Conservation (phyloP, 2,113 vertebrate species). For the Orycteropus afer region DNA sequence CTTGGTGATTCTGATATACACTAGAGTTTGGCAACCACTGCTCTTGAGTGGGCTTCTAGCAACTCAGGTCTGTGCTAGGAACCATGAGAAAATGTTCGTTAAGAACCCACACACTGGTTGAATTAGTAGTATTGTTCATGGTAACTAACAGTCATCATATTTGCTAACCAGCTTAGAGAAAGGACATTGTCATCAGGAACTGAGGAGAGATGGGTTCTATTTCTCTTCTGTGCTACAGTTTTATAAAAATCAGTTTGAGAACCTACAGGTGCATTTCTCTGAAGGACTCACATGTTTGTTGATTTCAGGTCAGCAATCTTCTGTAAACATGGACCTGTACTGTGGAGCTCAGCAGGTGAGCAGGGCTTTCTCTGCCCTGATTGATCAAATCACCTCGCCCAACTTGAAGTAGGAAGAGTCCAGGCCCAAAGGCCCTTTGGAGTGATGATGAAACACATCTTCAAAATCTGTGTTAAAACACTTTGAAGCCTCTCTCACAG, state of each 20-base stretch:
- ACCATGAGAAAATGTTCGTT: neutral
- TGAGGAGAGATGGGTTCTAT: neutral
- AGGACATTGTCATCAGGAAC: neutral
- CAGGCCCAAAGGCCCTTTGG: neutral
- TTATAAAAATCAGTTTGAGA: neutral
- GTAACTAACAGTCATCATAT: neutral
- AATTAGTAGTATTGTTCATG: neutral
- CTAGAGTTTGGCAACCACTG: neutral
- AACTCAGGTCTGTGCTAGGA: neutral
- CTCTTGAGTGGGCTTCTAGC: neutral
- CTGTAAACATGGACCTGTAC: constrained; percentile 81
- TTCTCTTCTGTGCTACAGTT: neutral
- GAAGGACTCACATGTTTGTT: constrained; percentile 37
- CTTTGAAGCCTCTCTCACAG: neutral
- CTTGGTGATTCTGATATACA: neutral
- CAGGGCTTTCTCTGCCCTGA: constrained; percentile 85
- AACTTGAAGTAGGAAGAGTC: constrained; percentile 69
- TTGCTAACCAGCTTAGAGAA: neutral
- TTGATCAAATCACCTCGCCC: constrained; percentile 82
- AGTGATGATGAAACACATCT: neutral
- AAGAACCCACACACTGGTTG: neutral
- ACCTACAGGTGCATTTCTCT: constrained; percentile 14
- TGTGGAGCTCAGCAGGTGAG: constrained; percentile 84
- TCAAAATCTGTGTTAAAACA: neutral
- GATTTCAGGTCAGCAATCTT: constrained; percentile 82